These are phyloP conservation scores for Neoaliturus tenellus DNA, from an alignment of 2,888 invertebrate species.

Conservation along the genomic window DNA sequence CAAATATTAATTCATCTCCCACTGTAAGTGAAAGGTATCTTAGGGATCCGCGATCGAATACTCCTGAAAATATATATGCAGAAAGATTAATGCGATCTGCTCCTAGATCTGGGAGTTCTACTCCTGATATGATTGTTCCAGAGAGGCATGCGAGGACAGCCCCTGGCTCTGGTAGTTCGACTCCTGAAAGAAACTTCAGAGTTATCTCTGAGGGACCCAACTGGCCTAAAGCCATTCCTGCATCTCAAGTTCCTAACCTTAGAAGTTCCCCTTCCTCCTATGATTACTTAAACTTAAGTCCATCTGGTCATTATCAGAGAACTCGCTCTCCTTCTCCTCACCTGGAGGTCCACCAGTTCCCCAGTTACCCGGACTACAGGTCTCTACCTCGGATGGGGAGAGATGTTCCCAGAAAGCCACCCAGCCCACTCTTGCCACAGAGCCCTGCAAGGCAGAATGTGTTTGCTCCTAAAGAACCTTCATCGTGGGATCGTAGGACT, in stretches of 20 bases:
- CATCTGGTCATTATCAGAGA: conserved; percentile 55
- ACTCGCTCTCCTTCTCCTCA: conserved; percentile 54
- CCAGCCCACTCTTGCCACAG: conserved; percentile 43
- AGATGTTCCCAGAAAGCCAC: conserved; percentile 60
- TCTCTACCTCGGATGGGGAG: conserved; percentile 62
- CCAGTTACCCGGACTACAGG: conserved; percentile 51
- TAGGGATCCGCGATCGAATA: conserved; percentile 16
- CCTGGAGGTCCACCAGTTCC: conserved; percentile 52
- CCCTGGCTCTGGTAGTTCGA: conserved; percentile 35
- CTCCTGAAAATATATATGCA: conserved; percentile 4
- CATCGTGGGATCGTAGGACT: conserved; percentile 51
- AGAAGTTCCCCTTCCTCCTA: conserved; percentile 44
- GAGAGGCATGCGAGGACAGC: conserved; percentile 33
- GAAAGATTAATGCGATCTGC: conserved; percentile 4
- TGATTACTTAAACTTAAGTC: conserved; percentile 52
- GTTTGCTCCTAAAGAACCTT: conserved; percentile 52
- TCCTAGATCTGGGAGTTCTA: conserved; percentile 21
- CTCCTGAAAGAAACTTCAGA: conserved; percentile 34
- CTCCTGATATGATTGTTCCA: not conserved
- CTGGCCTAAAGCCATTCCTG: conserved; percentile 65
- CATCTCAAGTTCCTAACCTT: conserved; percentile 51
- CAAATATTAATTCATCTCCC: not conserved
- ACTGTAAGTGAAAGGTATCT: not conserved
- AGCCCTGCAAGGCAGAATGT: conserved; percentile 38
- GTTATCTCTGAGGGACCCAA: conserved; percentile 50